Conservation (phyloP, 2,113 vertebrate genomes). For the Gracilinanus agilis region DNA sequence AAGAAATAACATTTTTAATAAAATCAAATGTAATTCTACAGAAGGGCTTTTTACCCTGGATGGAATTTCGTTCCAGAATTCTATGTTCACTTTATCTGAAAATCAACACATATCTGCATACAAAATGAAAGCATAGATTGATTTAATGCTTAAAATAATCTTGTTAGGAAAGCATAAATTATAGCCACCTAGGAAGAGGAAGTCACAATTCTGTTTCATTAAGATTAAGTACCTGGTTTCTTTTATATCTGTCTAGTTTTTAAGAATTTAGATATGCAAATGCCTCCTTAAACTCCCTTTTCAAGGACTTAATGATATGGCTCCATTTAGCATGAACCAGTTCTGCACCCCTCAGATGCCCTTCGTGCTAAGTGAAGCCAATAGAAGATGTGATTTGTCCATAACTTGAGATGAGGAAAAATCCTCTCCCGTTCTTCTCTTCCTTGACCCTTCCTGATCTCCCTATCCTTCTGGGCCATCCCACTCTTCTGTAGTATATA, state of each 20-base stretch:
- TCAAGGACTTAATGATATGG: neutral
- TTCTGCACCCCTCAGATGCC: neutral
- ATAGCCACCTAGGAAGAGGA: neutral
- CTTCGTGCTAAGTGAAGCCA: neutral
- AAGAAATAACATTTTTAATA: neutral
- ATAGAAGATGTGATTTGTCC: neutral
- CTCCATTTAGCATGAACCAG: neutral
- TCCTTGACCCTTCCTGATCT: neutral
- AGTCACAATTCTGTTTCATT: neutral
- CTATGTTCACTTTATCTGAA: slow-evolving; percentile 3
- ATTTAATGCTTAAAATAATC: neutral
- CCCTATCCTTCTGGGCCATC: neutral
- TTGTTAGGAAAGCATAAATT: neutral
- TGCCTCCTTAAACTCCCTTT: slow-evolving; percentile 12
- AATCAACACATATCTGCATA: slow-evolving; percentile 6
- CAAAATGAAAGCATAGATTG: slow-evolving; percentile 25
- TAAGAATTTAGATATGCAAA: slow-evolving; percentile 17
- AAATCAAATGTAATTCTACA: neutral
- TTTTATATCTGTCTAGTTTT: slow-evolving; percentile 25
- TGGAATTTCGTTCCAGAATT: slow-evolving; percentile 27
- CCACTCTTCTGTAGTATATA: neutral
- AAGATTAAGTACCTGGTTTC: neutral
- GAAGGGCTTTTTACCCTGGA: neutral
- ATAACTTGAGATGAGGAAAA: neutral
- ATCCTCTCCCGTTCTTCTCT: neutral